Percentiles rank a stretch among this genome's conserved stretches.
phyloP scores from a whole-genome alignment of 2,888 invertebrate genomes.

The Dryocosmus kuriphilus region DNA sequence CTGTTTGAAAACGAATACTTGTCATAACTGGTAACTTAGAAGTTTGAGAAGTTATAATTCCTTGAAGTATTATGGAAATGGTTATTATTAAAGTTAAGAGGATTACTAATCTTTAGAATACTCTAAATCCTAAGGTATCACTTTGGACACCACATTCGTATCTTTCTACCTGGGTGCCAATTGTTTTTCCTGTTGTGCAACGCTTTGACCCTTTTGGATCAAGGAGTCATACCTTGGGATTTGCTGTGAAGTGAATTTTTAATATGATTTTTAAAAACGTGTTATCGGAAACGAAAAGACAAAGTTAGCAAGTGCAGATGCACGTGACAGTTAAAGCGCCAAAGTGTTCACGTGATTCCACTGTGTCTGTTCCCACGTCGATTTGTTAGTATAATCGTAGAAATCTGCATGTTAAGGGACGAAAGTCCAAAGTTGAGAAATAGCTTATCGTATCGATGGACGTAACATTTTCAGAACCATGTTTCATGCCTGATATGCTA shows the following conservation, averaged over 20 bases:
- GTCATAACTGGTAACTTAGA: no score
- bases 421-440: constrained; percentile 54
- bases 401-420: constrained; percentile 71
- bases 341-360: constrained; percentile 66
- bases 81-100: no score
- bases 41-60: no score
- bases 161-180: no score
- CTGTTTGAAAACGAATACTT: background rate
- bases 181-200: no score
- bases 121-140: no score
- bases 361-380: constrained; percentile 60
- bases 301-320: constrained; percentile 24
- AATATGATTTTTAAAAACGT: background rate
- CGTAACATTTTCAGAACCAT: constrained; percentile 9
- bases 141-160: no score
- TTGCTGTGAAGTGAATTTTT: background rate
- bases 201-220: no score
- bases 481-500: background rate
- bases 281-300: background rate
- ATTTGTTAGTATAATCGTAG: constrained; percentile 73
- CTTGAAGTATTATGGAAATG: no score
- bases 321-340: constrained; percentile 8
- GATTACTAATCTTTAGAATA: no score
- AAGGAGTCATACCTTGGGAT: no score
- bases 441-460: constrained; percentile 33